A percentile compares a stretch with the other conserved stretches of the same genome.
Evolutionary conservation across 2,797 vertebrate genomes (phyloP).

Genomic region (Microctenopoma steveboyesi): DNA sequence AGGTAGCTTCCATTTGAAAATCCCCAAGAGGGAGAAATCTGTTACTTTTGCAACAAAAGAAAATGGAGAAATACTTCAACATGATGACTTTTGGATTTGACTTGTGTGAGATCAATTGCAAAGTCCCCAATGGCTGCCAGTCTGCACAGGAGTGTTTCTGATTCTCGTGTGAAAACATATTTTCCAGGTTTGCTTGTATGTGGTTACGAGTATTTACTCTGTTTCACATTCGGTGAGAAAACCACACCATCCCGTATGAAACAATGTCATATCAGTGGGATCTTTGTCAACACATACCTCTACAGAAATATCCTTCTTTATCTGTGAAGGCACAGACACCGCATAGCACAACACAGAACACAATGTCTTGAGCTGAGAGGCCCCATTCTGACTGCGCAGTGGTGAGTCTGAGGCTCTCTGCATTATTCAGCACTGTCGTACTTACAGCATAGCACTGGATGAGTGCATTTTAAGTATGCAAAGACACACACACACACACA

Average conservation of each 20-base stretch:
- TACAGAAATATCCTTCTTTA: constrained; percentile 17
- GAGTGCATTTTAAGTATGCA: constrained; percentile 57
- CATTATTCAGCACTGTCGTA: constrained; percentile 73
- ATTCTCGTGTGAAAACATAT: not conserved
- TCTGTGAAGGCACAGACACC: constrained; percentile 35
- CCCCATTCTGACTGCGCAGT: constrained; percentile 66
- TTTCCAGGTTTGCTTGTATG: not conserved
- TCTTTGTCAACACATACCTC: constrained; percentile 33
- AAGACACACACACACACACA: constrained; percentile 27
- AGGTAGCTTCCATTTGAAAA: constrained; percentile 55
- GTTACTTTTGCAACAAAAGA: constrained; percentile 45
- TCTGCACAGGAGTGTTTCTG: not conserved
- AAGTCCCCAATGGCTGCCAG: constrained; percentile 19
- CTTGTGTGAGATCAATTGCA: constrained; percentile 24
- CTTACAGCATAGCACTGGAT: constrained; percentile 61
- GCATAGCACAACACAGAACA: constrained; percentile 37
- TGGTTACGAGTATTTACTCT: constrained; percentile 1
- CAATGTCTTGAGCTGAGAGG: constrained; percentile 61
- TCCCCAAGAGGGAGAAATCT: constrained; percentile 28
- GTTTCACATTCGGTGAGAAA: constrained; percentile 10
- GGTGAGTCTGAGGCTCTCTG: constrained; percentile 58
- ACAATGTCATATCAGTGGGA: constrained; percentile 12
- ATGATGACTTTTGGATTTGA: constrained; percentile 32
- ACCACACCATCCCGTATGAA: constrained; percentile 3
- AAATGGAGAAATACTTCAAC: constrained; percentile 40